These are phyloP conservation scores for Actinostola sp. DNA, from an alignment of 92 coral and sea anemone genomes.

Conservation along the genomic window DNA sequence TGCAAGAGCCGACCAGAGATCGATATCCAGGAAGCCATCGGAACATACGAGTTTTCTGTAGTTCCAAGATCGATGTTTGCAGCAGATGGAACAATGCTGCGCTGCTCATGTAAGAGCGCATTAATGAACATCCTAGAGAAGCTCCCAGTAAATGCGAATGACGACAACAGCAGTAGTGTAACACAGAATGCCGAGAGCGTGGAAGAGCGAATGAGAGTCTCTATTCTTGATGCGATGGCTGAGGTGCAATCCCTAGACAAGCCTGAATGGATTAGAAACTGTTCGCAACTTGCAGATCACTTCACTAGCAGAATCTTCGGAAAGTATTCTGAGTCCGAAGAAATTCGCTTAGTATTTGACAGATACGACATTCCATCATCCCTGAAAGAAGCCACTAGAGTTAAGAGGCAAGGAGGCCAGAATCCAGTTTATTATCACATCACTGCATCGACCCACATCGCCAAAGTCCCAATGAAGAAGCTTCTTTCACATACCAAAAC, in stretches of 20 bases:
- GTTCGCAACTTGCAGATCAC: conserved; percentile 40
- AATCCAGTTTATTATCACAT: conserved; percentile 29
- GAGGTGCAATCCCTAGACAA: conserved; percentile 59
- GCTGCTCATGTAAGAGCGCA: conserved; percentile 23
- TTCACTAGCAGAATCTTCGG: conserved; percentile 25
- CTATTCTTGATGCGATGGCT: conserved; percentile 49
- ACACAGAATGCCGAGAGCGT: too few species aligned
- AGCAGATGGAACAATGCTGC: conserved; percentile 22
- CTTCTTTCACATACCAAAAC: conserved; percentile 28
- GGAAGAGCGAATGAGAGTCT: conserved; percentile 17
- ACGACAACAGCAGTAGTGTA: not conserved
- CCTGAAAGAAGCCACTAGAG: conserved; percentile 24
- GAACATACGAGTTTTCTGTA: conserved; percentile 32
- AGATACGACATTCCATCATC: conserved; percentile 35
- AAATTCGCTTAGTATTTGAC: conserved; percentile 51
- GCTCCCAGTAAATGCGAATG: not conserved
- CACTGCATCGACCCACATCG: too few species aligned
- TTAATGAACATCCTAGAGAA: conserved; percentile 29
- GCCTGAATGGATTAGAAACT: conserved; percentile 42
- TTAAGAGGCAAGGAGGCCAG: conserved; percentile 18
- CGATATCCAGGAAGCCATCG: conserved; percentile 40
- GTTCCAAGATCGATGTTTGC: conserved; percentile 49
- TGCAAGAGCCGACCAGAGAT: conserved; percentile 33
- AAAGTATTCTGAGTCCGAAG: conserved; percentile 34
- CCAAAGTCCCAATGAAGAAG: conserved; percentile 24